Evolutionary conservation across 2,888 invertebrate genomes (phyloP).

Genomic region (Eupithecia tripunctaria): DNA sequence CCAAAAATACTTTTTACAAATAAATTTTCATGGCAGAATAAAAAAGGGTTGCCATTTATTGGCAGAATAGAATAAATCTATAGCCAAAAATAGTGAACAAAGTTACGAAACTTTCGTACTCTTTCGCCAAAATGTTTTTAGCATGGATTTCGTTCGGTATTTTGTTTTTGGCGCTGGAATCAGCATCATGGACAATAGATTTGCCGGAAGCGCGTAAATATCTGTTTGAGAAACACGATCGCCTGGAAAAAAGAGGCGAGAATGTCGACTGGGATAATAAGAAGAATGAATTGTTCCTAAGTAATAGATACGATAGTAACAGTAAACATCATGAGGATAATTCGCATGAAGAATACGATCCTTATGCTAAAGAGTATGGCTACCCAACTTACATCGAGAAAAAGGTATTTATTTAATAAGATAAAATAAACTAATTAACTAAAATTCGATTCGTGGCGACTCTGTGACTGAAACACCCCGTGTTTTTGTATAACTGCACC

Average conservation of each 20-base stretch:
- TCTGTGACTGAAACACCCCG: too few relatives aligned
- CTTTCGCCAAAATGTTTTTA: slow-evolving; percentile 48
- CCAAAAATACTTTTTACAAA: background rate
- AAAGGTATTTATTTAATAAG: slow-evolving; percentile 62
- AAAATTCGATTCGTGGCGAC: too few relatives aligned
- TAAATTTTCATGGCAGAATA: background rate
- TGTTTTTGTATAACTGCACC: too few relatives aligned
- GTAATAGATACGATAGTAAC: slow-evolving; percentile 38
- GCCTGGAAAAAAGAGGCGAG: slow-evolving; percentile 33
- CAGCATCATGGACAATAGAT: slow-evolving; percentile 71
- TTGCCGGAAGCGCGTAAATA: slow-evolving; percentile 66
- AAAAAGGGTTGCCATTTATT: slow-evolving; percentile 1
- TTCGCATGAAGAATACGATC: slow-evolving; percentile 39
- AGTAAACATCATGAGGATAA: slow-evolving; percentile 51
- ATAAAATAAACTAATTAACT: too few relatives aligned
- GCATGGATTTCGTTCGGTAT: slow-evolving; percentile 41
- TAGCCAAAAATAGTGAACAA: slow-evolving; percentile 5
- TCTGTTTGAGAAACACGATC: slow-evolving; percentile 59
- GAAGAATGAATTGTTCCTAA: slow-evolving; percentile 46
- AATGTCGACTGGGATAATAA: slow-evolving; percentile 39
- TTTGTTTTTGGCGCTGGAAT: slow-evolving; percentile 54
- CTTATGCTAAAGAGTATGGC: slow-evolving; percentile 61
- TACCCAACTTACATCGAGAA: slow-evolving; percentile 68
- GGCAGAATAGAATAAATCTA: slow-evolving; percentile 17
- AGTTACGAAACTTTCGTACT: background rate